These are phyloP conservation scores for Drosophila pallidifrons DNA, from an alignment of 1,140 invertebrate genomes.

Conservation along the genomic window DNA sequence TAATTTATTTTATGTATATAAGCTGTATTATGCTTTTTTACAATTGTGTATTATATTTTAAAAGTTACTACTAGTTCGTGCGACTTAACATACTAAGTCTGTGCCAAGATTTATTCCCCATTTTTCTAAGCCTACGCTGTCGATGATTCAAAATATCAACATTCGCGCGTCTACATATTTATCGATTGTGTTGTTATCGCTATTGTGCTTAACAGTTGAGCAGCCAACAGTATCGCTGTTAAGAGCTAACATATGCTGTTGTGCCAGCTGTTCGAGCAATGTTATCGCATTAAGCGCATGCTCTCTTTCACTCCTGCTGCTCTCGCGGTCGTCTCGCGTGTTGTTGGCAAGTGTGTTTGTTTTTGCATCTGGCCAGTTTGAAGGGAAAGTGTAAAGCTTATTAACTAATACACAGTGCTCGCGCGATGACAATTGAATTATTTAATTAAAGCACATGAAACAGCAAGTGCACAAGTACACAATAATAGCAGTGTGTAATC, in stretches of 20 bases:
- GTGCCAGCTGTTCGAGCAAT: constrained; percentile 27
- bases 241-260: neutral
- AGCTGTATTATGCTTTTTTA: constrained; percentile 19
- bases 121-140: constrained; percentile 26
- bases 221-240: neutral
- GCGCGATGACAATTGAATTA: constrained; percentile 9
- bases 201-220: constrained; percentile 1
- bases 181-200: neutral
- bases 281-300: constrained; percentile 34
- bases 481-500: neutral
- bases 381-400: constrained; percentile 9
- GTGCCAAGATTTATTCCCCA: neutral
- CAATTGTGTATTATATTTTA: constrained; percentile 26
- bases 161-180: neutral
- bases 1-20: constrained; percentile 6
- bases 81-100: constrained; percentile 24
- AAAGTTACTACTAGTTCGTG: constrained; percentile 23
- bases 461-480: neutral
- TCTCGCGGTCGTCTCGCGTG: neutral
- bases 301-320: constrained; percentile 9
- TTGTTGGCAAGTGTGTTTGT: constrained; percentile 9
- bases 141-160: neutral
- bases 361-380: constrained; percentile 3
- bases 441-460: constrained; percentile 1
- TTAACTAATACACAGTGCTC: constrained; percentile 17